Evolutionary conservation across 1,140 invertebrate species (phyloP), one percentile per base, ranked within the genome.

Genomic region (Drosophila rhopaloa): DNA sequence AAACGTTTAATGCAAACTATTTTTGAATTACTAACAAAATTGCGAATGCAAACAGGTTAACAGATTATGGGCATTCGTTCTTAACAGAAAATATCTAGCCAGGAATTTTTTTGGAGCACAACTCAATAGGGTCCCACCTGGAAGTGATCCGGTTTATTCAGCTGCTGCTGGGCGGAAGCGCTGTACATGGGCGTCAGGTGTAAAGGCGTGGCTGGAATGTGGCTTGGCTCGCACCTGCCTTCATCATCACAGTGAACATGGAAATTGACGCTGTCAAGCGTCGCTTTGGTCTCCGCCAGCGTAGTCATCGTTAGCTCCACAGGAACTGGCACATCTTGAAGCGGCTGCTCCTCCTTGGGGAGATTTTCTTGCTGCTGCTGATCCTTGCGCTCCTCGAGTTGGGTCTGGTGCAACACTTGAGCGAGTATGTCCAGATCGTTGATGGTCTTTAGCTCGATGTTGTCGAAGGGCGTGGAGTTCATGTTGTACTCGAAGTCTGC

Each of bases 401-500:
- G 86, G 8, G 91, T 92, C 58, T 91, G 92, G 70, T 94, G 93
- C 46, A 95, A 79, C 29, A 96, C 95, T 92, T 96, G 95, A 5
- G 96, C 96, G 47, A 98, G 93, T 91, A 97, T 95, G 92, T 97
- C 97, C 93, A 97, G 95, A 91, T 97, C 97, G 93, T 98, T 97
- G 44, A 98, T 96, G 40, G 96, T 97, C 93, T 98, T 97, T 32
- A 98, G 91, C 93, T 97, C 97, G 92, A 97, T 95, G 93, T 97
- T 97, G 93, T 98, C 97, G 93, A 98, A 98, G 1, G 97, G 97
- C 91, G 96, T 97, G 14, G 96, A 97, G 51, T 96, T 97, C 84
- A 86, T 83, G 91, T 97, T 96, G 91, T 96, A 95, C 93, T 98
- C 97, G 93, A 98, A 98, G 90, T 97, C 97, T 44, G 95, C 95